Evolutionary conservation across 2,113 vertebrate species (phyloP).

Genomic region (Cyanoramphus novaezelandiae): DNA sequence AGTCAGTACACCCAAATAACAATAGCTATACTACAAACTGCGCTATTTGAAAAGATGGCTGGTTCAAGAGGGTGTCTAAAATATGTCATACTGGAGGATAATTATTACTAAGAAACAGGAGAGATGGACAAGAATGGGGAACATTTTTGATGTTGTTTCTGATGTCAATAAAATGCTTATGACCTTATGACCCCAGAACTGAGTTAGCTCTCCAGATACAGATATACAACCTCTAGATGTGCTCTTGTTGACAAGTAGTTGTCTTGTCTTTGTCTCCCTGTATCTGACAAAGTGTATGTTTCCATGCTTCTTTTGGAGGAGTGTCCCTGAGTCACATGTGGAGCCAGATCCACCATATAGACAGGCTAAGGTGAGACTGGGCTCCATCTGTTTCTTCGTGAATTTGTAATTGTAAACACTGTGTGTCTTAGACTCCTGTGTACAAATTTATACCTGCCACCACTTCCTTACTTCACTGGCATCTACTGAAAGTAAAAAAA

Average conservation of each 20-base stretch:
- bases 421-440: no score
- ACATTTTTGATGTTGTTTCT: neutral
- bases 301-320: neutral
- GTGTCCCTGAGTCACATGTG: neutral
- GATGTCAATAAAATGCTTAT: neutral
- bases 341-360: neutral
- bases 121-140: neutral
- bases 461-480: neutral
- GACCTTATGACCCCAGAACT: fast-evolving
- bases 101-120: neutral
- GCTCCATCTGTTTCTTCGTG: neutral
- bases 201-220: neutral
- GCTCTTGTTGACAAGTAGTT: neutral
- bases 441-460: neutral
- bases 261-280: neutral
- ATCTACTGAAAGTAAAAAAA: neutral
- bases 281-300: neutral
- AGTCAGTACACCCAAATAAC: neutral
- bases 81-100: neutral
- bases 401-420: neutral
- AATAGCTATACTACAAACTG: neutral
- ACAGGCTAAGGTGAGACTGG: neutral
- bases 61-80: neutral
- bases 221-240: neutral
- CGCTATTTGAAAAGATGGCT: neutral